Percentiles rank a stretch among this genome's conserved stretches.
These are phyloP conservation scores for Drosophila trichaetosa DNA, from an alignment of 2,888 invertebrate genomes.

Conservation along the genomic window DNA sequence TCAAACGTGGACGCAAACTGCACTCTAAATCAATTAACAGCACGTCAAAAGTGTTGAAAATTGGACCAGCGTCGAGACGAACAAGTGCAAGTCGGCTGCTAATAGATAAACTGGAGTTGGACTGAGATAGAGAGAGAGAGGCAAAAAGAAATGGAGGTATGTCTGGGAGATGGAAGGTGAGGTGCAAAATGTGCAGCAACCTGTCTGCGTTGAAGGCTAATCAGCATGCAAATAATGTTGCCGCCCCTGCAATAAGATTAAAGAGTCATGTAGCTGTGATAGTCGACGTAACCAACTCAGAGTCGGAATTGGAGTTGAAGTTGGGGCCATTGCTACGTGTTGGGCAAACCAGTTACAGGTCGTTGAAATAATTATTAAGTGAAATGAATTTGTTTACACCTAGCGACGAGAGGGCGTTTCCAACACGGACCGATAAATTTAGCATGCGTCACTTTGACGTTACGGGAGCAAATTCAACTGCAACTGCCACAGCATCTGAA, in stretches of 20 bases:
- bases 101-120: conserved; percentile 49
- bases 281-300: conserved; percentile 47
- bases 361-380: conserved; percentile 69
- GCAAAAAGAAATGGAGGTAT: conserved; percentile 14
- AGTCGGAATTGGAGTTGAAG: neutral
- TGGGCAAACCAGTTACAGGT: conserved; percentile 74
- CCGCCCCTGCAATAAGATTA: conserved; percentile 74
- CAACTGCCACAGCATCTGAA: neutral
- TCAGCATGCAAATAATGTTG: conserved; percentile 81
- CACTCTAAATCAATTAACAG: conserved; percentile 81
- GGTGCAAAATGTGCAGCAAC: conserved; percentile 62
- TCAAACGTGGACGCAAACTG: conserved; percentile 47
- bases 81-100: conserved; percentile 46
- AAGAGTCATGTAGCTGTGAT: conserved; percentile 72
- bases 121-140: neutral
- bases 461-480: neutral
- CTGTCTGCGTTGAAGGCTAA: conserved; percentile 73
- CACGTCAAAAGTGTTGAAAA: conserved; percentile 81
- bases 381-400: conserved; percentile 82
- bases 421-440: conserved; percentile 64
- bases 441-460: conserved; percentile 62
- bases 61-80: conserved; percentile 63
- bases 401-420: conserved; percentile 63
- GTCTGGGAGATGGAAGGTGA: conserved; percentile 29
- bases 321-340: conserved; percentile 27